Evolutionary conservation across 1,140 invertebrate genomes (phyloP), one percentile per base, ranked within the genome.

Genomic region (Eumaeus atala): DNA sequence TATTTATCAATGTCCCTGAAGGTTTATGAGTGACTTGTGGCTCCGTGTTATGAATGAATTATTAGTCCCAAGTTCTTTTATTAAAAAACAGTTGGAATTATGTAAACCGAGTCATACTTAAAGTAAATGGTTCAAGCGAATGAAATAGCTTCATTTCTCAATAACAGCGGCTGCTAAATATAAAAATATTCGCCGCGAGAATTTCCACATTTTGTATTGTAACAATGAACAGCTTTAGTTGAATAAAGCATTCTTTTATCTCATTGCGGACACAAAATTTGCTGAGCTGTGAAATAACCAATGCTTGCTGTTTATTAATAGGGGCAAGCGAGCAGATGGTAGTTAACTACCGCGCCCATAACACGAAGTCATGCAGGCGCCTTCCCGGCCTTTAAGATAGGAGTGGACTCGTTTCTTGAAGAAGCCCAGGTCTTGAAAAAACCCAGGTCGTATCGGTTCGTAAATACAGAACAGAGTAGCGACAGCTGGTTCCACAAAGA

Each of bases 11-110:
- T 14, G 40, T 44, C 72, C 77, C 67, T 72, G 76, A 77, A 76
- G 77, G 68, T 74, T 79, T 73, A 65, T 72, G 67, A 77, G 64
- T 76, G 71, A 73, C 72, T 73, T 62, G 66, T 56, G 70, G 58
- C 70, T 74, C 66, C 69, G 67, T 67, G 71, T 75, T 76, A 66
- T 79, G 77, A 75, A 77, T 59, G 53, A 61, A 61, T 64, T 64
- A 48, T 62, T 64, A 61, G 57, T 60, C 42, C 44, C 50, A 48
- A 60, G 54, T 51, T 64, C 58, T 58, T 61, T 64, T 64, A 61
- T 64, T 64, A 61, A 47, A 59, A 59, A 54, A 59, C 48, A 49
- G 55, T 36, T 37, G 40, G 54, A 54, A 59, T 59, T 56, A 64
- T 60, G 62, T 59, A 57, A 57, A 57, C 40, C 51, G 54, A 64